These are phyloP conservation scores for Strigamia transsilvanica DNA, from an alignment of 2,888 invertebrate species.

Conservation along the genomic window DNA sequence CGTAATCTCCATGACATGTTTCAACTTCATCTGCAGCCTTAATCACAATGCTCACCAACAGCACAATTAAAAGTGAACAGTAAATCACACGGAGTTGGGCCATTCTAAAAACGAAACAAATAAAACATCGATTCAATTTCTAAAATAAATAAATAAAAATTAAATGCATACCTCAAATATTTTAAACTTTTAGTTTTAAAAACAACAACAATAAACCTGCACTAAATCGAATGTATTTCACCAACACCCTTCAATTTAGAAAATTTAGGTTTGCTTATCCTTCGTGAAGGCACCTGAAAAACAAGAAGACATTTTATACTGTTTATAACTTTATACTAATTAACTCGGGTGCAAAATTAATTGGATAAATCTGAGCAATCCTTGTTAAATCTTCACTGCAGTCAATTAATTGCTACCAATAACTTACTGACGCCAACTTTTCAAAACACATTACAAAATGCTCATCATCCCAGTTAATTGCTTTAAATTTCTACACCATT, in stretches of 20 bases:
- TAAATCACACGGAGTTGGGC: neutral
- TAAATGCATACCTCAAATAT: neutral
- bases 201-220: neutral
- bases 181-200: neutral
- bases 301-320: neutral
- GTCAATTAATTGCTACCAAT: neutral
- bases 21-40: neutral
- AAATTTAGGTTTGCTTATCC: neutral
- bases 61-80: neutral
- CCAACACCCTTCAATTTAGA: neutral
- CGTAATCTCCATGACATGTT: neutral
- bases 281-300: neutral
- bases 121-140: neutral
- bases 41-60: neutral
- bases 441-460: neutral
- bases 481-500: neutral
- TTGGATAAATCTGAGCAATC: neutral
- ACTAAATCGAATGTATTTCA: neutral
- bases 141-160: neutral
- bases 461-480: constrained; percentile 2
- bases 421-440: neutral
- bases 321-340: neutral
- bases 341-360: neutral
- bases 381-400: neutral
- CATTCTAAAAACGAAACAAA: neutral